Evolutionary conservation across 2,113 vertebrate genomes (phyloP).

Genomic region (Chaetura pelagica): DNA sequence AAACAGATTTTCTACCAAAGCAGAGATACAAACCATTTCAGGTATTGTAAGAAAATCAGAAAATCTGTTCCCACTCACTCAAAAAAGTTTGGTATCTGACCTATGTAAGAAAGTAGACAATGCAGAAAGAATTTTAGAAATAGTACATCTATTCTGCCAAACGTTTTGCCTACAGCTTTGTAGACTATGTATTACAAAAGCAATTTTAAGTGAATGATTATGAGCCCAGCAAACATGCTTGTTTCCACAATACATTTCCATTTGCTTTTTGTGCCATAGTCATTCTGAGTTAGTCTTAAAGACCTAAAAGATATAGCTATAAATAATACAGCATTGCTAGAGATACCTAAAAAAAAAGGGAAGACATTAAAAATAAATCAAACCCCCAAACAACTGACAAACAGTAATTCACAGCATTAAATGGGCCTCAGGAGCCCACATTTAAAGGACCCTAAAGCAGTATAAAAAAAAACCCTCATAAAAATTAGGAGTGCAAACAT

Average conservation of each 20-base stretch:
- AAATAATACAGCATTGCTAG: conserved; percentile 79
- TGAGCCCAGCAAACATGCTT: conserved; percentile 58
- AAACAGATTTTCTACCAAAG: conserved; percentile 64
- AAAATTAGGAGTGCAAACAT: conserved; percentile 80
- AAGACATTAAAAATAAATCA: conserved; percentile 67
- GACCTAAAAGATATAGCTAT: conserved; percentile 67
- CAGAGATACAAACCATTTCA: conserved; percentile 55
- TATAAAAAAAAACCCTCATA: conserved; percentile 64
- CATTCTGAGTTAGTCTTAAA: conserved; percentile 53
- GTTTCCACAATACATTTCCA: conserved; percentile 59
- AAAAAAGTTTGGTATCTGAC: conserved; percentile 43
- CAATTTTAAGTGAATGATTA: conserved; percentile 38
- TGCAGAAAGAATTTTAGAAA: conserved; percentile 11
- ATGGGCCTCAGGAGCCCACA: conserved; percentile 62
- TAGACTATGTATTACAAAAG: conserved; percentile 34
- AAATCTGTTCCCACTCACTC: conserved; percentile 51
- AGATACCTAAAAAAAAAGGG: conserved; percentile 70
- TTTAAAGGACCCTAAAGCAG: conserved; percentile 58
- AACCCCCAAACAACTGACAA: conserved; percentile 59
- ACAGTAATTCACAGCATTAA: conserved; percentile 86
- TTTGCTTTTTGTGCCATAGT: conserved; percentile 63
- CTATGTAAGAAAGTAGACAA: conserved; percentile 21
- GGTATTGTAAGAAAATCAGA: conserved; percentile 57
- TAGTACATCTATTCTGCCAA: conserved; percentile 20
- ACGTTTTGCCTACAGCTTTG: conserved; percentile 14